Base-by-base conservation (phyloP, 1,140 invertebrate genomes). In the Oncopodura yosiiana region DNA sequence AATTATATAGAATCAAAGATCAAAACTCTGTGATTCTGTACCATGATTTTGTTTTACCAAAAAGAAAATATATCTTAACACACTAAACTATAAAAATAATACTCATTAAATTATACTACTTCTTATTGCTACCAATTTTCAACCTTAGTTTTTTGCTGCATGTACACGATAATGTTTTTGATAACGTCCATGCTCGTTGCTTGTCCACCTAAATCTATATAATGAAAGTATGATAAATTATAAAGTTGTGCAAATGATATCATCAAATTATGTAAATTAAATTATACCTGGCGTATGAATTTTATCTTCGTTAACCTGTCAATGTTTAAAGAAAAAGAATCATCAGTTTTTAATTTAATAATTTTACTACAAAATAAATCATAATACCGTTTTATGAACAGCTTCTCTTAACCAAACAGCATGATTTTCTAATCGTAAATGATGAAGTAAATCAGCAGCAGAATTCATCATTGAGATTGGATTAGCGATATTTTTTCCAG, bases 401-500 rank as follows among this genome's bases (percentile, higher is more conserved):
- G 89, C 86, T 49, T 78, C 75, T 56, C 79, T 71, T 53, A 94
- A 85, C 30, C 91, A 70, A 11, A 77, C 70, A 0, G 88, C 86
- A 74, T 96, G 86, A 64, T 81, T 73, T 54, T 85, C 79, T 62
- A 90, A 81, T 0, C 87, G 83, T 12, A 98, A 74, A 71, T 96
- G 89, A 65, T 89, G 80, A 55, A 98, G 73, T 82, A 98, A 86
- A 70, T 96, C 92, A 26, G 88, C 82, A 24, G 86, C 82, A 3
- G 89, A 87, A 70, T 91, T 89, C 49, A 97, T 73, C 84, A 97
- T 95, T 0, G 92, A 93, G 51, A 94, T 83, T 0, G 96, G 96
- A 73, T 99, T 99, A 0, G 95, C 95, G 43, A 97, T 82, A 72
- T 98, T 94, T 70, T 92, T 93, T 44, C 91, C 91, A 45, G 88